Conservation (phyloP, 2,797 vertebrate genomes). For the Mionectes olivaceus region DNA sequence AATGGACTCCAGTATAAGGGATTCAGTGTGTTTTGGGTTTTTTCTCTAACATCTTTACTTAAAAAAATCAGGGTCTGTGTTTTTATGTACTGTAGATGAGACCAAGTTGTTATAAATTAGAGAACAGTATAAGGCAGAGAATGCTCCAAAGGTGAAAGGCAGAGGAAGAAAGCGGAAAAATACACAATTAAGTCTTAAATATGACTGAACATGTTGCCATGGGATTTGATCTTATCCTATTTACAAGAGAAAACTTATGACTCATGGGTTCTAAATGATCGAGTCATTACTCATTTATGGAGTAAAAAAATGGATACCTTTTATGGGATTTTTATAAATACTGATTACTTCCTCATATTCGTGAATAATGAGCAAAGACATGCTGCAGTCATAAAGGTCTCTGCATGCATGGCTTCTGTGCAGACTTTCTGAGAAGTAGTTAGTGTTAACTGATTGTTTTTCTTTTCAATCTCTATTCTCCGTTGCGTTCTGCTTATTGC, state of each 20-base stretch:
- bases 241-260: constrained; percentile 72
- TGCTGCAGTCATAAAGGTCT: constrained; percentile 12
- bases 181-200: constrained; percentile 48
- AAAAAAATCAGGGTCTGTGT: neutral
- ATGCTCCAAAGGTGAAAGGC: neutral
- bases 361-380: constrained; percentile 39
- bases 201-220: constrained; percentile 54
- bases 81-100: neutral
- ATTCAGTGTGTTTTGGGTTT: neutral
- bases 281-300: constrained; percentile 64
- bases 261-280: constrained; percentile 72
- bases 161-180: constrained; percentile 2
- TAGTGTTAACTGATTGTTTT: constrained; percentile 3
- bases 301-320: constrained; percentile 62
- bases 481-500: neutral
- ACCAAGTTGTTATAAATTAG: neutral
- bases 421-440: neutral
- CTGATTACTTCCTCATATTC: constrained; percentile 30
- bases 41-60: neutral
- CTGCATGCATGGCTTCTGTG: constrained; percentile 9
- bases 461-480: neutral
- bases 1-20: neutral
- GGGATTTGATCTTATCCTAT: constrained; percentile 69
- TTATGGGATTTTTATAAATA: constrained; percentile 71
- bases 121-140: neutral